Conservation (phyloP, 1,140 invertebrate species). For the Patella vulgata region DNA sequence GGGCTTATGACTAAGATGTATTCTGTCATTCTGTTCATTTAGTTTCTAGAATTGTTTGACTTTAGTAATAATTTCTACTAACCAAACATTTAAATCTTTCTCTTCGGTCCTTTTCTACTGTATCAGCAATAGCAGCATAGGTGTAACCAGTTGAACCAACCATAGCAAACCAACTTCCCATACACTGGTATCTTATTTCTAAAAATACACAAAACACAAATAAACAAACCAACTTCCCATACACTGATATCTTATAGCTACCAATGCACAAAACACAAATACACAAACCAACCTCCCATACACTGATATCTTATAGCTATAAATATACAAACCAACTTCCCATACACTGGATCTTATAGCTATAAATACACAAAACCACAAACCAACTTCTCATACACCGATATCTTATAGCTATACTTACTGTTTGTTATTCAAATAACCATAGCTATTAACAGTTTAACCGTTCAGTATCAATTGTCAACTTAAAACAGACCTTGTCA, state of each 20-base stretch:
- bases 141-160: constrained; percentile 50
- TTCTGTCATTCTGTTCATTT: too few species aligned
- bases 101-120: constrained; percentile 51
- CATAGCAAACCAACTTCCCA: constrained; percentile 61
- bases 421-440: too few species aligned
- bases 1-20: too few species aligned
- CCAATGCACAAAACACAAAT: too few species aligned
- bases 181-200: constrained; percentile 62
- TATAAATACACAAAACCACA: background rate
- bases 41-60: too few species aligned
- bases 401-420: too few species aligned
- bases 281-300: constrained; percentile 62
- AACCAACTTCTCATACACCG: too few species aligned
- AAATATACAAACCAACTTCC: constrained; percentile 60
- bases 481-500: too few species aligned
- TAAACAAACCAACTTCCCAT: constrained; percentile 61
- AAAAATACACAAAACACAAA: too few species aligned
- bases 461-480: too few species aligned
- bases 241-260: constrained; percentile 61
- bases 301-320: constrained; percentile 62
- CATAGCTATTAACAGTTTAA: too few species aligned
- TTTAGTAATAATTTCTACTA: too few species aligned
- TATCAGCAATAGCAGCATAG: constrained; percentile 73
- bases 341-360: constrained; percentile 53
- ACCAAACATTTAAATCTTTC: constrained; percentile 64